Evolutionary conservation across 2,888 invertebrate genomes (phyloP).

Genomic region (Amphipyra berbera): DNA sequence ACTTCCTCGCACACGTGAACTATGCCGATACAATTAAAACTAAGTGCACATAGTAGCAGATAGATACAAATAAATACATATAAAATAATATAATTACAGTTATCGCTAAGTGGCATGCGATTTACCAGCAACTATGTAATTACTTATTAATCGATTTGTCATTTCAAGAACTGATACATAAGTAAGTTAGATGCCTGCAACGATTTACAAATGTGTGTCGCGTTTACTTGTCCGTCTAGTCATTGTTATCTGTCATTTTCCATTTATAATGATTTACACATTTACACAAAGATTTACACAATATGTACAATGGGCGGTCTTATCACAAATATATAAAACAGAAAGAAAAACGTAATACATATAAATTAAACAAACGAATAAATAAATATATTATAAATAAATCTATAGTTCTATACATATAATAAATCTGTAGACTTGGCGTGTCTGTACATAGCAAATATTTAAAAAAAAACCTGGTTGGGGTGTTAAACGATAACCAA

Average conservation of each 20-base stretch:
- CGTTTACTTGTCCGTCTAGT: neutral
- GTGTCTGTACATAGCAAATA: too few species aligned
- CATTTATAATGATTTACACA: neutral
- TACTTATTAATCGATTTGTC: slow-evolving; percentile 42
- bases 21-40: slow-evolving; percentile 38
- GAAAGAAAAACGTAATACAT: too few species aligned
- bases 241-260: slow-evolving; percentile 1
- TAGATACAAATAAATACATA: slow-evolving; percentile 9
- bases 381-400: too few species aligned
- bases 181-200: slow-evolving; percentile 22
- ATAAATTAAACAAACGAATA: too few species aligned
- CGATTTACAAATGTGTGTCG: slow-evolving; percentile 7
- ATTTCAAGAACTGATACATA: slow-evolving; percentile 45
- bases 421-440: too few species aligned
- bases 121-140: slow-evolving; percentile 34
- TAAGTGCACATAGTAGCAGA: slow-evolving; percentile 37
- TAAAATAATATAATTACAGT: slow-evolving; percentile 23
- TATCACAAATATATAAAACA: too few species aligned
- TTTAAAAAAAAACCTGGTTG: too few species aligned
- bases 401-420: too few species aligned
- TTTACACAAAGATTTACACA: too few species aligned
- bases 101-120: slow-evolving; percentile 37
- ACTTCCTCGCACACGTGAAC: slow-evolving; percentile 15
- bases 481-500: too few species aligned
- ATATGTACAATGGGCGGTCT: too few species aligned